Conservation (phyloP, 2,113 vertebrate genomes). For the Chionis minor region DNA sequence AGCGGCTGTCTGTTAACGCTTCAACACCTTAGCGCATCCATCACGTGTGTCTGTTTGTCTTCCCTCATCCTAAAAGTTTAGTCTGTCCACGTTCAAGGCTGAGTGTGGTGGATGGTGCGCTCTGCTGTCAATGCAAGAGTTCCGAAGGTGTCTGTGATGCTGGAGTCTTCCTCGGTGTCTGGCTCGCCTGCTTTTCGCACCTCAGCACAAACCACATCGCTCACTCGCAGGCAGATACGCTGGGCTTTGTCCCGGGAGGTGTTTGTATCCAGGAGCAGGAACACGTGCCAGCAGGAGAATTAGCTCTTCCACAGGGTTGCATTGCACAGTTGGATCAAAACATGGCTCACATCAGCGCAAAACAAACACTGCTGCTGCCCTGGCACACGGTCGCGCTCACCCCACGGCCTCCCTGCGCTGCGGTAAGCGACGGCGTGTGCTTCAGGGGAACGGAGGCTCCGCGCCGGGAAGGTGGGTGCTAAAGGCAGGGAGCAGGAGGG, state of each 20-base stretch:
- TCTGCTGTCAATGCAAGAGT: rapidly evolving
- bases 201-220: rapidly evolving
- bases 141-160: neutral
- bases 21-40: rapidly evolving
- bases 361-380: neutral
- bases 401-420: neutral
- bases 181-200: neutral
- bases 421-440: neutral
- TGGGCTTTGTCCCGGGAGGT: neutral
- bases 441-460: neutral
- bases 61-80: neutral
- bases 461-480: neutral
- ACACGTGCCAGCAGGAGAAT: neutral
- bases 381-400: neutral
- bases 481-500: rapidly evolving
- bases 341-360: neutral
- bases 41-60: rapidly evolving
- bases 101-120: rapidly evolving
- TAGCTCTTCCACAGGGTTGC: neutral
- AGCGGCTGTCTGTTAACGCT: rapidly evolving
- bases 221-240: rapidly evolving
- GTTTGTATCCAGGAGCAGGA: neutral
- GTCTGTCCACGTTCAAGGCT: rapidly evolving
- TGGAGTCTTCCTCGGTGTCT: neutral
- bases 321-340: neutral